Base-by-base conservation (phyloP, 2,113 vertebrate genomes). In the Myiozetetes cayanensis region DNA sequence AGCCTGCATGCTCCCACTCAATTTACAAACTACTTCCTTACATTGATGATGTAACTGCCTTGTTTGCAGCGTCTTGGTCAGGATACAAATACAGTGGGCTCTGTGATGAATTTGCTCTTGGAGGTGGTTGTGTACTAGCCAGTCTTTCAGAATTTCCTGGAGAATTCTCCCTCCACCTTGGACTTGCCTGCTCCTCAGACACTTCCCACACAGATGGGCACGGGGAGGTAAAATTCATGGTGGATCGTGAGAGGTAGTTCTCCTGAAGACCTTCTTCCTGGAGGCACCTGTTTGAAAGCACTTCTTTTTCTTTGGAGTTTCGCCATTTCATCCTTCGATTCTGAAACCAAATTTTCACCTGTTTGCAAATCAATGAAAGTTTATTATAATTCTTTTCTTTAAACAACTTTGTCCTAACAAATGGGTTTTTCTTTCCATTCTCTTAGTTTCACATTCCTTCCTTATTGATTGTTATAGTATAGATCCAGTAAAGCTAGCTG, bases 281-380 rank as follows among this genome's bases (percentile, higher is more conserved):
- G 75, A 98, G 50, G 90, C 97, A 98, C 31, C 93, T 97, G 85
- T 95, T 98, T 81, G 97, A 98, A 95, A 98, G 98, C 53, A 98
- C 97, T 97, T 99, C 99, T 94, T 99, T 99, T 97, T 99, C 99
- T 97, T 99, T 99, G 93, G 98, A 99, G 97, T 99, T 99, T 95
- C 99, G 98, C 99, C 99, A 99, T 94, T 99, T 99, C 99, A 99
- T 99, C 68, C 99, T 98, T 91, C 99, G 98, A 96, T 99, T 99
- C 97, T 99, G 99, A 97, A 99, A 99, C 99, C 99, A 99, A 95
- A 99, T 99, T 97, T 99, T 99, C 85, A 99, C 99, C 99, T 99
- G 92, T 97, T 95, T 70, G 84, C 63, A 97, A 96, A 84, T 97
- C 88, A 93, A 97, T 39, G 7, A 87, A 30, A 93, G 82, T 85